Percentiles rank a stretch among this genome's conserved stretches.
phyloP scores from a whole-genome alignment of 2,113 vertebrate genomes.

The Sebastes fasciatus region DNA sequence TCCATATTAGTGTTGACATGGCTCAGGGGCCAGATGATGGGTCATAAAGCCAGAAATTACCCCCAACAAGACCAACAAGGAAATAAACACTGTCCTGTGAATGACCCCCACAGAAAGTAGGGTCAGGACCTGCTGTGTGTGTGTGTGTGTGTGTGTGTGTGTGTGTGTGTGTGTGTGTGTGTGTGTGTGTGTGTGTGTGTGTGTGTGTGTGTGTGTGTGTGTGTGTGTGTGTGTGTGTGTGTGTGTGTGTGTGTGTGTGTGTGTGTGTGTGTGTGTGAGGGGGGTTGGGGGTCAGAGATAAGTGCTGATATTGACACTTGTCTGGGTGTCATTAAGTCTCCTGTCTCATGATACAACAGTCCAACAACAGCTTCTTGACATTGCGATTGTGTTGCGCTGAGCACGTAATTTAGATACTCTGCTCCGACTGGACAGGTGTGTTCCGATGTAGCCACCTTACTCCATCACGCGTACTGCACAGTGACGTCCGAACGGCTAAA shows the following conservation, averaged over 20 bases:
- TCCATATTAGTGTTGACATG: neutral
- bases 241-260: no score
- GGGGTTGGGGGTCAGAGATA: neutral
- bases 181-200: no score
- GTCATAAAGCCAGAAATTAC: neutral
- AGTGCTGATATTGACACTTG: neutral
- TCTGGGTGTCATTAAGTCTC: neutral
- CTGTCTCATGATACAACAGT: neutral
- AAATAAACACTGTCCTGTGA: neutral
- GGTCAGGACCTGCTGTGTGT: neutral
- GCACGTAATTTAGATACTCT: no score
- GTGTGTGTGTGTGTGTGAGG: neutral
- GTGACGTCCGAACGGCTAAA: no score
- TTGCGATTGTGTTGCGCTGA: no score
- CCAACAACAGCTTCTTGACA: neutral
- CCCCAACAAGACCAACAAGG: no score
- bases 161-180: constrained; percentile 11
- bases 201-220: neutral
- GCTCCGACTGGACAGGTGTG: no score
- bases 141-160: constrained; percentile 6
- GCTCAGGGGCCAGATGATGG: neutral
- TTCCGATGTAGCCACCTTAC: no score
- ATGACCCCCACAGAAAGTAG: neutral
- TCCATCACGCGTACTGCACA: no score
- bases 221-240: neutral